These are phyloP conservation scores for Mormyrus hasselquistii DNA, from an alignment of 2,797 vertebrate genomes.

Conservation along the genomic window DNA sequence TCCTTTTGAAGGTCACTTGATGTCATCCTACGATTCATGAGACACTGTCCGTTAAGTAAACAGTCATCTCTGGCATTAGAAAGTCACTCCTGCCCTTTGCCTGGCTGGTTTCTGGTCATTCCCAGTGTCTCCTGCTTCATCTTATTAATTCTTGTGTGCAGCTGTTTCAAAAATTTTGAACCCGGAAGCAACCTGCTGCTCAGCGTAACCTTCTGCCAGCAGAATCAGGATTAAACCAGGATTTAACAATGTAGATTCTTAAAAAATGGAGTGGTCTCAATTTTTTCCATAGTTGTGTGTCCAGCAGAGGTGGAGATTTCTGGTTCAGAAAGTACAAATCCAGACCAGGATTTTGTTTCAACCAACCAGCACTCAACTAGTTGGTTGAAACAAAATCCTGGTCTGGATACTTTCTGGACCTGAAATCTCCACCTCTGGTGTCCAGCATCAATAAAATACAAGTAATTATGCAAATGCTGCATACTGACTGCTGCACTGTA, in stretches of 20 bases:
- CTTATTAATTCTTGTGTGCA: not conserved
- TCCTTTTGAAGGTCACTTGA: not conserved
- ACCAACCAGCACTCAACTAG: no score
- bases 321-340: no score
- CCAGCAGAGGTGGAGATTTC: not conserved
- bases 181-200: not conserved
- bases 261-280: not conserved
- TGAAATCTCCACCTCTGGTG: no score
- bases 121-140: not conserved
- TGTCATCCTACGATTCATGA: not conserved
- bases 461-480: not conserved
- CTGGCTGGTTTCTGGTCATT: not conserved
- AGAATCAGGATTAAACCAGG: not conserved
- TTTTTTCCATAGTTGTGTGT: not conserved
- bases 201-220: not conserved
- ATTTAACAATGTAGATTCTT: not conserved
- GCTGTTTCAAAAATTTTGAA: not conserved
- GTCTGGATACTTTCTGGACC: no score
- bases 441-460: not conserved
- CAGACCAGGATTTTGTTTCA: no score
- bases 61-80: not conserved
- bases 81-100: not conserved
- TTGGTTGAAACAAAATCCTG: no score
- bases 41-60: not conserved
- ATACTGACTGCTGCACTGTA: not conserved